Evolutionary conservation across 2,113 vertebrate genomes (phyloP), one percentile per base, ranked within the genome.

Genomic region (Engraulis encrasicolus): DNA sequence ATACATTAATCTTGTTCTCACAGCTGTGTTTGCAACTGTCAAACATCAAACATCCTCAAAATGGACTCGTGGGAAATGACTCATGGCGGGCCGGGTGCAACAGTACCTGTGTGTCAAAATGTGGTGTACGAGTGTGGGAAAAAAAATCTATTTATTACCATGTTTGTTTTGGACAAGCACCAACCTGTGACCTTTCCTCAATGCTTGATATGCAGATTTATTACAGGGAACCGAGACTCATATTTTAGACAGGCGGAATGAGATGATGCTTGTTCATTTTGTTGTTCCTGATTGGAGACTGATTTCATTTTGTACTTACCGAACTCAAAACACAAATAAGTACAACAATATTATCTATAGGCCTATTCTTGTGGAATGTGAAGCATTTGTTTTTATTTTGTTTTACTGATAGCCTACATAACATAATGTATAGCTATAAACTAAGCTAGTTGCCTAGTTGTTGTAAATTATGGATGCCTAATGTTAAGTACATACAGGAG

Each of bases 61-160:
- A 74, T 31, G 66, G 27, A 17, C 66, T 34, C 12, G 15, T 34
- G 31, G 31, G 14, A 74, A 36, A 34, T 74, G 66, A 74, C 27
- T 74, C 66, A 74, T 74, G 66, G n/a, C n/a, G n/a, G n/a, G n/a
- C n/a, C n/a, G n/a, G 66, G 12, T 31, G 66, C 66, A 74, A 74
- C 18, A 31, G n/a, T n/a, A n/a, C 40, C 66, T 74, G 66, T 34
- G 18, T 74, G 12, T 74, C 27, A 74, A 36, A 74, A 74, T n/a
- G n/a, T n/a, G n/a, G 34, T 74, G 66, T 74, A 31, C 66, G 34
- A 15, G 66, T 34, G 66, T 74, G 2, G 5, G 66, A 14, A 74
- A 31, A 34, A 74, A 74, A 17, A 31, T 36, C 31, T 74, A 74
- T 15, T 71, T 71, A 31, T 12, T 71, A n/a, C n/a, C n/a, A 31